Percentiles rank a stretch among this genome's conserved stretches.
These are phyloP conservation scores for Ictinia mississippiensis DNA, from an alignment of 2,797 vertebrate genomes.

Conservation along the genomic window DNA sequence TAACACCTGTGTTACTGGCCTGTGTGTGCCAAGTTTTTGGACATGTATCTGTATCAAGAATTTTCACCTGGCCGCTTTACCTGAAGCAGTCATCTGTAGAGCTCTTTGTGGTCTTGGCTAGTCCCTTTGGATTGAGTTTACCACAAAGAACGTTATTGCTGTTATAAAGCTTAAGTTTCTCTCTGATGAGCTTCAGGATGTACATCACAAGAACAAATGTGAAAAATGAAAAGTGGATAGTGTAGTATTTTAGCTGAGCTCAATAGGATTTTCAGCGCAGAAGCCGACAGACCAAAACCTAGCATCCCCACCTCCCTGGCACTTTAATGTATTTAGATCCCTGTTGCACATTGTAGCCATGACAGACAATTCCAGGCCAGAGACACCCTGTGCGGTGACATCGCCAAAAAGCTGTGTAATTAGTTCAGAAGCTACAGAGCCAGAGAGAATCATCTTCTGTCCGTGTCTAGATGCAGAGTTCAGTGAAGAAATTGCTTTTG, in stretches of 20 bases:
- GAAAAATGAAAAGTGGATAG: background rate
- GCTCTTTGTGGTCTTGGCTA: background rate
- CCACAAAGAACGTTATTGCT: background rate
- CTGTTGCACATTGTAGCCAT: background rate
- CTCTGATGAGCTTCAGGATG: background rate
- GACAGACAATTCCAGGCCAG: background rate
- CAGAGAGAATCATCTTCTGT: background rate
- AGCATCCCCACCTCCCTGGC: background rate
- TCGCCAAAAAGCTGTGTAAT: slow-evolving; percentile 25
- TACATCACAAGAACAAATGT: background rate
- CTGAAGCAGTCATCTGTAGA: background rate
- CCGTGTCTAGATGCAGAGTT: background rate
- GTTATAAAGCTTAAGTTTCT: background rate
- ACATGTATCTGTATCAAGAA: background rate
- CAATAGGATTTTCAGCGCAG: background rate
- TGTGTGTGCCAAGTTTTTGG: background rate
- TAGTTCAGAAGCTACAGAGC: slow-evolving; percentile 23
- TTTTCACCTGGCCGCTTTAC: background rate
- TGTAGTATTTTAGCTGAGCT: background rate
- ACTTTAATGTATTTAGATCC: slow-evolving; percentile 10
- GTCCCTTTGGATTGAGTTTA: background rate
- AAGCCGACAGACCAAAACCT: slow-evolving; percentile 12
- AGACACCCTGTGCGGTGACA: background rate
- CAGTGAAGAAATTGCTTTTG: background rate
- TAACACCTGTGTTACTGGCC: background rate